Base-by-base conservation (phyloP, 2,113 vertebrate species). In the Regulus satrapa region DNA sequence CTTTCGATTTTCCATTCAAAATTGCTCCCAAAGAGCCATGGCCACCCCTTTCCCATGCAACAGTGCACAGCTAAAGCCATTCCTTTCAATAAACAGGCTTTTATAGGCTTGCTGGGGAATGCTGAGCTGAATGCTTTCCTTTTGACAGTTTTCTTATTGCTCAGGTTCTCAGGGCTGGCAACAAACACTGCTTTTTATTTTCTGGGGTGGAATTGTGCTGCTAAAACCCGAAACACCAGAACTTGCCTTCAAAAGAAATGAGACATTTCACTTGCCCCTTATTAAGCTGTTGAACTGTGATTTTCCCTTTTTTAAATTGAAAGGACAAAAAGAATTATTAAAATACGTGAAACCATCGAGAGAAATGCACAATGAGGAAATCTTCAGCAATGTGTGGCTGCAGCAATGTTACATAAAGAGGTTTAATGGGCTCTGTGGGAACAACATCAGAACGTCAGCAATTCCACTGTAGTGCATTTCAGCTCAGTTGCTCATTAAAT, bases 381-480 rank as follows among this genome's bases (percentile, higher is more conserved):
- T 62, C 81, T 67, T 80, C 36, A 38, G 75, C 68, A 43, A 59
- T 45, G 72, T 4, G 48, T 51, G 88, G 90, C 90, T 92, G 88
- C 92, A 94, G 92, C 88, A 84, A 17, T 2, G 46, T 81, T 94
- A 91, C 80, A 89, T 89, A 72, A 91, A 94, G 66, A 86, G 64
- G 26, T 85, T 94, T 94, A 92, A 97, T 82, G 88, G 93, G 95
- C 86, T 96, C 86, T 43, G 58, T 72, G 91, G 92, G 95, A 96
- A 40, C 72, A 81, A 8, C 88, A 95, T 64, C 89, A 92, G 63
- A 74, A 86, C 82, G 69, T 94, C 95, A 94, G 96, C 96, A 87
- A 62, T 85, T 92, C 89, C 61, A 49, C 83, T 73, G 88, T 73
- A 66, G 63, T 75, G 79, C 8, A 49, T 92, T 92, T 86, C 32